phyloP scores from a whole-genome alignment of 2,113 vertebrate species.

The Alouatta palliata region DNA sequence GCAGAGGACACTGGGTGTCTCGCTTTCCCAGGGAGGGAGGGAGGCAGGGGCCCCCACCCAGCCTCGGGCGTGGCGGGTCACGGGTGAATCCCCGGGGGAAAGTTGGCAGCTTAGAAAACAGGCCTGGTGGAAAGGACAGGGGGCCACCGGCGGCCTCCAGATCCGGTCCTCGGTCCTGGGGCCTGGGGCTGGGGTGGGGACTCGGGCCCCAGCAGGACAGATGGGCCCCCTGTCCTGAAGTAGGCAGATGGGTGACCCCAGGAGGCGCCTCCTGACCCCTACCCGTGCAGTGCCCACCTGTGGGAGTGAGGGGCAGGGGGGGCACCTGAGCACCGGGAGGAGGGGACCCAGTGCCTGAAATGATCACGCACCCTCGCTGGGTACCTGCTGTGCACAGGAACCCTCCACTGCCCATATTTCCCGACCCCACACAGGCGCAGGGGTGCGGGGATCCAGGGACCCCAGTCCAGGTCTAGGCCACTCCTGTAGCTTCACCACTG shows the following conservation, averaged over 20 bases:
- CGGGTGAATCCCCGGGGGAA: slow-evolving; percentile 23
- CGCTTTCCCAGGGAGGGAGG: neutral
- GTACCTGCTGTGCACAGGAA: neutral
- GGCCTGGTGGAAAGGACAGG: slow-evolving; percentile 5
- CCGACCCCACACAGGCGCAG: neutral
- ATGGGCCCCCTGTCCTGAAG: neutral
- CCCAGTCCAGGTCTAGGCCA: neutral
- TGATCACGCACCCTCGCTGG: neutral
- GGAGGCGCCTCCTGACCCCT: too few relatives aligned
- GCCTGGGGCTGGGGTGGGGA: neutral
- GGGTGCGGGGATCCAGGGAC: too few relatives aligned
- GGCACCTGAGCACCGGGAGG: neutral
- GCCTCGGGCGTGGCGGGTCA: slow-evolving; percentile 50
- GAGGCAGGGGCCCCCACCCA: neutral
- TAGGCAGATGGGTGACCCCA: neutral
- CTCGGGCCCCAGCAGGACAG: neutral
- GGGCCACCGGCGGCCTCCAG: neutral
- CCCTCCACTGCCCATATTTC: accelerated
- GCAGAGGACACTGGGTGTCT: neutral
- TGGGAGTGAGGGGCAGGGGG: slow-evolving; percentile 54
- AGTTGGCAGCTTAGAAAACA: slow-evolving; percentile 24
- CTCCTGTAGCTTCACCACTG: neutral
- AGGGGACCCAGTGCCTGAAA: neutral
- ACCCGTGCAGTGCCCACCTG: slow-evolving; percentile 43
- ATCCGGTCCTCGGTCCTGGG: neutral